phyloP scores from a whole-genome alignment of 2,888 invertebrate genomes.

The Nemapogon koenigi region DNA sequence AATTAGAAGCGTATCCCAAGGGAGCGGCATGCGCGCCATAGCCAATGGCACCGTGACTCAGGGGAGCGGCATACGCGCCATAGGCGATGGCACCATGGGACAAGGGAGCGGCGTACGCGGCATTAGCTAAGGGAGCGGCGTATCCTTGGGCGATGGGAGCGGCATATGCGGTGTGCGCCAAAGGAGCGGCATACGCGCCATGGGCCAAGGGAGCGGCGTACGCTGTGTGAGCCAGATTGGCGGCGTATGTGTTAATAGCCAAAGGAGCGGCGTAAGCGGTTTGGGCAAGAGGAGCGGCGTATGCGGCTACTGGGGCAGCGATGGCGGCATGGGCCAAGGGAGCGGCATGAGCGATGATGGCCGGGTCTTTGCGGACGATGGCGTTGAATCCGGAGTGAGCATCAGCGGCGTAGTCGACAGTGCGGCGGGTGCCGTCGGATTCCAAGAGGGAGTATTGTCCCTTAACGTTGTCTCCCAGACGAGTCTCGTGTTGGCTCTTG shows the following conservation, averaged over 20 bases:
- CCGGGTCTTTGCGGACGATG: conserved; percentile 33
- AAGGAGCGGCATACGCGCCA: conserved; percentile 33
- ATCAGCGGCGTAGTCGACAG: conserved; percentile 61
- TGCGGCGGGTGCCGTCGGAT: conserved; percentile 69
- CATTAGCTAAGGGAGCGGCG: conserved; percentile 13
- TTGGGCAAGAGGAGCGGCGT: conserved; percentile 25
- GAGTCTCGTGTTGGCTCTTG: conserved; percentile 68
- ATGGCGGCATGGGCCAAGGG: conserved; percentile 3
- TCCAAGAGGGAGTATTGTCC: conserved; percentile 59
- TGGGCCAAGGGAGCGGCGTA: conserved; percentile 24
- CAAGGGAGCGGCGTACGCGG: conserved; percentile 17
- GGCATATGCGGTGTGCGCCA: conserved; percentile 23
- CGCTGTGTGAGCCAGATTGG: conserved; percentile 23
- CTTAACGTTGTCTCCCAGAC: conserved; percentile 69
- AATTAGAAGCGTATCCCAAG: conserved; percentile 22
- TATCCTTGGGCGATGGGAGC: conserved; percentile 19
- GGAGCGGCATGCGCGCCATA: conserved; percentile 22
- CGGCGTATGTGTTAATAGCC: conserved; percentile 20
- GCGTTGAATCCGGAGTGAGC: conserved; percentile 38
- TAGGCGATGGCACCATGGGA: conserved; percentile 15
- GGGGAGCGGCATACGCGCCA: conserved; percentile 14
- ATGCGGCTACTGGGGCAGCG: conserved; percentile 18
- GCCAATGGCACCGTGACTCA: conserved; percentile 16
- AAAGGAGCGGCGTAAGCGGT: conserved; percentile 21
- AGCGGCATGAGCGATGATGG: conserved; percentile 19